phyloP scores from a whole-genome alignment of 1,140 invertebrate species.

The Drosophila grimshawi region DNA sequence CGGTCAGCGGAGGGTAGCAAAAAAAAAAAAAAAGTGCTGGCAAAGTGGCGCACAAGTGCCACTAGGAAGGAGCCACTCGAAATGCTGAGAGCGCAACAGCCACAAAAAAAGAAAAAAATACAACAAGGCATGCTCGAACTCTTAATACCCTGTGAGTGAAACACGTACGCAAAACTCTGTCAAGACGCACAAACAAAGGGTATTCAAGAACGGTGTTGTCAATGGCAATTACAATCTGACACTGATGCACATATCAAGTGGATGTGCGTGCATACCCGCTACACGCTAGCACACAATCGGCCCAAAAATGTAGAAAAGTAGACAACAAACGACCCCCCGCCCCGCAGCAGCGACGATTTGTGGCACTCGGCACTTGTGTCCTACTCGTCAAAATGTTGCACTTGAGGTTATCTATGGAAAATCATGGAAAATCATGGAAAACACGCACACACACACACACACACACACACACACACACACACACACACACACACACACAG shows the following conservation, averaged over 20 bases:
- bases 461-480: conserved; percentile 15
- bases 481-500: background rate
- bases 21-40: conserved; percentile 22
- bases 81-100: conserved; percentile 44
- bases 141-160: background rate
- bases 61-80: conserved; percentile 64
- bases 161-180: background rate
- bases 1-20: background rate
- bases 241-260: too few species aligned
- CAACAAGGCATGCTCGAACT: conserved; percentile 1
- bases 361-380: conserved; percentile 40
- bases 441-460: conserved; percentile 28
- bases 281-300: conserved; percentile 24
- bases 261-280: background rate
- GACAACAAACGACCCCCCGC: conserved; percentile 36
- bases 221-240: too few species aligned
- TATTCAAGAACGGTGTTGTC: background rate
- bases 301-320: conserved; percentile 2
- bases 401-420: conserved; percentile 69
- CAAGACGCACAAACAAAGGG: background rate
- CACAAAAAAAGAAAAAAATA: conserved; percentile 17
- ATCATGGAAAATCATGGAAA: conserved; percentile 54
- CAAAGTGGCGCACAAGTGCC: conserved; percentile 60
- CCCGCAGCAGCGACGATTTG: conserved; percentile 6
- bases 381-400: conserved; percentile 62